phyloP scores from a whole-genome alignment of 1,140 invertebrate species.

The Drosophila bocki region DNA sequence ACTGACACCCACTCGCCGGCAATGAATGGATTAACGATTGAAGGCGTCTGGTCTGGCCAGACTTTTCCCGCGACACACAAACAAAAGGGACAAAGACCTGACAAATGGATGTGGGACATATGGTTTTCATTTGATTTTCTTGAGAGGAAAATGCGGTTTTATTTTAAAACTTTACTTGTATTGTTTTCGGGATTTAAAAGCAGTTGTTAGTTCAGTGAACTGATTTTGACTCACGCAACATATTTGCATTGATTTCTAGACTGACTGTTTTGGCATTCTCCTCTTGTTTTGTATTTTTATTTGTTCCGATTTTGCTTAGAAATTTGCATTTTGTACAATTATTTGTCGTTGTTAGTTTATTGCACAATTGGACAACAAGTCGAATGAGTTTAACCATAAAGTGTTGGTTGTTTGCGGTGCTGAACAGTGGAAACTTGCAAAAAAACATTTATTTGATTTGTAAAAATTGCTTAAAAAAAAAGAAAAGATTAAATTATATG shows the following conservation, averaged over 20 bases:
- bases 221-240: constrained; percentile 32
- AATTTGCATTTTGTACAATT: constrained; percentile 72
- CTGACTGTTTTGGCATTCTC: constrained; percentile 9
- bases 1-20: constrained; percentile 34
- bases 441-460: not conserved
- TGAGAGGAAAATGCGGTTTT: constrained; percentile 8
- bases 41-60: constrained; percentile 41
- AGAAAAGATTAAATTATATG: not conserved
- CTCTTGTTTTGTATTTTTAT: constrained; percentile 1
- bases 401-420: constrained; percentile 34
- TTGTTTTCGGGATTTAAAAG: not conserved
- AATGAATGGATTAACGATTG: constrained; percentile 36
- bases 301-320: constrained; percentile 28
- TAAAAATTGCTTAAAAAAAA: constrained; percentile 1
- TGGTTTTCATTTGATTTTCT: constrained; percentile 20
- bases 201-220: constrained; percentile 26
- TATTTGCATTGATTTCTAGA: constrained; percentile 8
- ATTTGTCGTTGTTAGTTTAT: constrained; percentile 66
- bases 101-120: constrained; percentile 19
- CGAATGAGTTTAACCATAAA: constrained; percentile 67
- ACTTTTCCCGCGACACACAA: constrained; percentile 28
- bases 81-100: constrained; percentile 24
- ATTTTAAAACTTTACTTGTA: not conserved
- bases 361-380: constrained; percentile 74
- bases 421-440: constrained; percentile 11